phyloP scores from a whole-genome alignment of 64 coral and sea anemone species.

The Acropora tenuis region DNA sequence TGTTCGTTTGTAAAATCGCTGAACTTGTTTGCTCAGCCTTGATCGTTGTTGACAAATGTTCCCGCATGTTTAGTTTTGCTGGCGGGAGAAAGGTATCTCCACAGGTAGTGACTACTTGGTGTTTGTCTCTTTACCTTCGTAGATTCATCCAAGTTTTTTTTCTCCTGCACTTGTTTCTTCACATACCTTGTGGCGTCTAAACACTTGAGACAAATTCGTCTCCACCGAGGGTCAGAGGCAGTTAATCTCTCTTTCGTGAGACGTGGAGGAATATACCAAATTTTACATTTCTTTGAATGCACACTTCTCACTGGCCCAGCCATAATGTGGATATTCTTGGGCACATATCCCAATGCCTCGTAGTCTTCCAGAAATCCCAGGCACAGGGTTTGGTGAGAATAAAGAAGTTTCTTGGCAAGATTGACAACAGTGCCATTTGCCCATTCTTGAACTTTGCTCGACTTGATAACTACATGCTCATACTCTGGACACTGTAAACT shows the following conservation, averaged over 20 bases:
- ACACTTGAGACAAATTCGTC: background rate
- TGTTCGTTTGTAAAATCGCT: constrained; percentile 35
- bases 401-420: constrained; percentile 21
- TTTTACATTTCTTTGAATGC: background rate
- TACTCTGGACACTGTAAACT: background rate
- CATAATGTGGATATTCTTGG: background rate
- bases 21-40: constrained; percentile 11
- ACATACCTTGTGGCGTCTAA: background rate
- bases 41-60: background rate
- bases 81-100: constrained; percentile 21
- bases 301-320: background rate
- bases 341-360: background rate
- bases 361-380: background rate
- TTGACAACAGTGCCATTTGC: background rate
- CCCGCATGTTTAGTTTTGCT: background rate
- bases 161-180: background rate
- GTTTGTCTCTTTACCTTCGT: background rate
- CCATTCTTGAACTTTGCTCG: background rate
- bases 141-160: background rate
- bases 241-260: background rate
- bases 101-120: constrained; percentile 23
- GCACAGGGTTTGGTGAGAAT: background rate
- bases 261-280: background rate
- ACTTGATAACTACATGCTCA: background rate
- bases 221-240: background rate